These are phyloP conservation scores for Gymnosoma rotundatum DNA, from an alignment of 2,888 invertebrate species.

Conservation along the genomic window DNA sequence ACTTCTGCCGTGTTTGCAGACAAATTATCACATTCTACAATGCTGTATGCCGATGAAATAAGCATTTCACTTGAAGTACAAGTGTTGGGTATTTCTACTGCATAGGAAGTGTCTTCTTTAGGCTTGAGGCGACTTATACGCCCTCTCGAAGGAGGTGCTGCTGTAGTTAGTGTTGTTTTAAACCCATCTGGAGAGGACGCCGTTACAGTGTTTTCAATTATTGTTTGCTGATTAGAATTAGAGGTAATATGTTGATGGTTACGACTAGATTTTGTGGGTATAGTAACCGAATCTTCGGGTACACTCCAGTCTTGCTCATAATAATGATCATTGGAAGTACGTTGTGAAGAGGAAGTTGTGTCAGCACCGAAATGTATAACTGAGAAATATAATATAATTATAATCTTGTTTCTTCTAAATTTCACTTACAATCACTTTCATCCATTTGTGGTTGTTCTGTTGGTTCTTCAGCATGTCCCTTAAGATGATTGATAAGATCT, in stretches of 20 bases:
- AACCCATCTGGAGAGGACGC: slow-evolving; percentile 6
- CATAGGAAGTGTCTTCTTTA: slow-evolving; percentile 78
- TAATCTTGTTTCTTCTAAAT: not conserved
- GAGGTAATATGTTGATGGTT: slow-evolving; percentile 66
- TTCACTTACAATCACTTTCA: slow-evolving; percentile 75
- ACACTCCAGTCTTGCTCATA: slow-evolving; percentile 79
- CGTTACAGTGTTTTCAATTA: slow-evolving; percentile 50
- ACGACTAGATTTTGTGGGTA: slow-evolving; percentile 71
- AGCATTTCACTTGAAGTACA: slow-evolving; percentile 43
- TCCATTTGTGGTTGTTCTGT: slow-evolving; percentile 84
- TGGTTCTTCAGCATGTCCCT: slow-evolving; percentile 90
- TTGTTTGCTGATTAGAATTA: slow-evolving; percentile 28
- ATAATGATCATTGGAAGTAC: slow-evolving; percentile 77
- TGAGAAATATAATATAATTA: not conserved
- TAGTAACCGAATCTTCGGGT: slow-evolving; percentile 66
- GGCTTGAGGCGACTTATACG: slow-evolving; percentile 78
- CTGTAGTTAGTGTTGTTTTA: slow-evolving; percentile 38
- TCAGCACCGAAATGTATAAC: slow-evolving; percentile 65
- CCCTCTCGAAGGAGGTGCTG: slow-evolving; percentile 72
- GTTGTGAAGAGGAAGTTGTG: slow-evolving; percentile 60
- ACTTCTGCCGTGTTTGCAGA: slow-evolving; percentile 64
- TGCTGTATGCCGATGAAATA: slow-evolving; percentile 60
- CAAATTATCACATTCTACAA: slow-evolving; percentile 58
- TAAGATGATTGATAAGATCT: slow-evolving; percentile 92
- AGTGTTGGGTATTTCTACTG: slow-evolving; percentile 72